A percentile compares a stretch with the other conserved stretches of the same genome.
Conservation (phyloP, 2,113 vertebrate genomes). For the Sprattus sprattus region DNA sequence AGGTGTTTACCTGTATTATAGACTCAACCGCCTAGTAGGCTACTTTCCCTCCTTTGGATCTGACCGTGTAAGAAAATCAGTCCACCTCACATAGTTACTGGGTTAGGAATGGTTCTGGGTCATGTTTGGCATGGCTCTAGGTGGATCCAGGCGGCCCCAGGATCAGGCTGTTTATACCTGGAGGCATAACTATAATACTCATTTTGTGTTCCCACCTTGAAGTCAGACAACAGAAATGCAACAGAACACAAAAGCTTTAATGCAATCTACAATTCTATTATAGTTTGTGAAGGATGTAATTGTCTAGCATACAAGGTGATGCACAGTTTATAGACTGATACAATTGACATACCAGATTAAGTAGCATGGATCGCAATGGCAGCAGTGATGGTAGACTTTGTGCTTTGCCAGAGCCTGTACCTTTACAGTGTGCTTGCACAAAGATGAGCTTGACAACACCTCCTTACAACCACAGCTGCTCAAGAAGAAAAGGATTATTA, state of each 20-base stretch:
- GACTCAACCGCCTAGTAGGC: background rate
- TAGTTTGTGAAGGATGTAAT: background rate
- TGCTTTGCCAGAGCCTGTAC: background rate
- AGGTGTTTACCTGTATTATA: background rate
- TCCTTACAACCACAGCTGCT: background rate
- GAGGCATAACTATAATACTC: background rate
- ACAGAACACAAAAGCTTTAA: background rate
- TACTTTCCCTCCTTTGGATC: background rate
- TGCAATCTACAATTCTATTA: background rate
- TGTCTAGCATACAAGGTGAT: background rate
- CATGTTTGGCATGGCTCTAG: background rate
- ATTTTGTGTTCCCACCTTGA: background rate
- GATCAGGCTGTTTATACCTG: background rate
- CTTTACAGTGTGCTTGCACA: background rate
- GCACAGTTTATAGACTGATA: background rate
- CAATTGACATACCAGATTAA: background rate
- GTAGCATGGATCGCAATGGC: background rate
- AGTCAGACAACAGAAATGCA: background rate
- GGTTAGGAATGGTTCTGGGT: background rate
- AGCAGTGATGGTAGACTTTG: background rate
- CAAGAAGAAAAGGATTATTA: background rate
- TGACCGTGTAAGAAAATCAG: background rate
- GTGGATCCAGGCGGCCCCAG: background rate
- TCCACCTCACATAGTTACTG: background rate
- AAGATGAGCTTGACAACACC: background rate